Percentiles rank a stretch among this genome's conserved stretches.
phyloP scores from a whole-genome alignment of 2,888 invertebrate genomes.

The Diogma glabrata region DNA sequence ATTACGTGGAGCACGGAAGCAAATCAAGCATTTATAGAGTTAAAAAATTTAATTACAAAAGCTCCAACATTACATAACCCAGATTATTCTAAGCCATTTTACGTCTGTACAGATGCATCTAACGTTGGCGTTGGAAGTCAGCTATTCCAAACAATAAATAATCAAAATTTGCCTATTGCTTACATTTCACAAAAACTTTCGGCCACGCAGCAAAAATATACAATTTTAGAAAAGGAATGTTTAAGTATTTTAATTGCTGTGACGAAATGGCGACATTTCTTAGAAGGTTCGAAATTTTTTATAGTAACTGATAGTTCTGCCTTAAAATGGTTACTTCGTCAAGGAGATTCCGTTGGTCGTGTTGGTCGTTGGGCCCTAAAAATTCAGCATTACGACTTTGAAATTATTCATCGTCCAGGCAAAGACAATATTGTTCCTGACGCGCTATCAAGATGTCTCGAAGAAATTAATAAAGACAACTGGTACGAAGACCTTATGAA shows the following conservation, averaged over 20 bases:
- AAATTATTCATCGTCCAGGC: neutral
- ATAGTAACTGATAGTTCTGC: neutral
- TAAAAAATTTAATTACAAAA: too few relatives aligned
- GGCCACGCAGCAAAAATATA: neutral
- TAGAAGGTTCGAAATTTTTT: neutral
- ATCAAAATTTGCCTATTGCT: too few relatives aligned
- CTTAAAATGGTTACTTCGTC: neutral
- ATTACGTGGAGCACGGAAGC: neutral
- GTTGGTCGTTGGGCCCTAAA: neutral
- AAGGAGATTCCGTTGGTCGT: neutral
- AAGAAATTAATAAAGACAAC: neutral
- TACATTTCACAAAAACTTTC: neutral
- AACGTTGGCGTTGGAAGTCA: neutral
- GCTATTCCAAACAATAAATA: too few relatives aligned
- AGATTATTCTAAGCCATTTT: neutral
- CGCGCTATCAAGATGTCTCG: neutral
- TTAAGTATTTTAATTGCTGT: neutral
- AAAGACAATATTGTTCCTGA: neutral
- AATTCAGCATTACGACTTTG: neutral
- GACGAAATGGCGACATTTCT: neutral
- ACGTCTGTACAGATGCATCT: neutral
- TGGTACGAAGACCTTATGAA: neutral
- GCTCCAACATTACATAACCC: neutral
- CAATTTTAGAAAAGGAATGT: neutral
- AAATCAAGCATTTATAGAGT: too few relatives aligned